phyloP scores from a whole-genome alignment of 2,888 invertebrate species.

The Chaetogeoica ovagalla region DNA sequence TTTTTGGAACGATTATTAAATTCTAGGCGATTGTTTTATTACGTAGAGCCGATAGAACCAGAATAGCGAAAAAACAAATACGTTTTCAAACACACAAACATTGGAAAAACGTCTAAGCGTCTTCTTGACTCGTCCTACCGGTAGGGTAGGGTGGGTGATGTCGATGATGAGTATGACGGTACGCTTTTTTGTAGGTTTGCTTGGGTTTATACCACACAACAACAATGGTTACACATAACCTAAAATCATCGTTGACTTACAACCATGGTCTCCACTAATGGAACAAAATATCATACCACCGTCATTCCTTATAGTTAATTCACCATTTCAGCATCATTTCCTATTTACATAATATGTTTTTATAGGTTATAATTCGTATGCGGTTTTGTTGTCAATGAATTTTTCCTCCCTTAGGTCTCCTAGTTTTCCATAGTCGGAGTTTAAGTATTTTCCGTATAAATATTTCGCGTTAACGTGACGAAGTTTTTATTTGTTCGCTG shows the following conservation, averaged over 20 bases:
- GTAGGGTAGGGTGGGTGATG: not conserved
- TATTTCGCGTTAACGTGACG: not conserved
- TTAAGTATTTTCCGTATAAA: not conserved
- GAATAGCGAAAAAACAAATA: not conserved
- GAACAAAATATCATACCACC: constrained; percentile 25
- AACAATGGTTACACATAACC: constrained; percentile 33
- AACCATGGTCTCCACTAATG: constrained; percentile 1
- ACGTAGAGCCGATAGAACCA: not conserved
- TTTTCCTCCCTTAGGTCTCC: not conserved
- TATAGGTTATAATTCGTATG: constrained; percentile 22
- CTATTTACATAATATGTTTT: not conserved
- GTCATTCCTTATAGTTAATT: no score
- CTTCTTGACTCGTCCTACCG: no score
- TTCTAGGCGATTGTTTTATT: not conserved
- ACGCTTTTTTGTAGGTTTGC: not conserved
- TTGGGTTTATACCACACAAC: constrained; percentile 23
- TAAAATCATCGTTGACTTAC: no score
- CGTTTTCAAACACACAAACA: not conserved
- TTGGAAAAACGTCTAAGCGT: not conserved
- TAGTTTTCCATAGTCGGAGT: not conserved
- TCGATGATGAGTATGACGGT: not conserved
- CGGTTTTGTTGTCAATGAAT: not conserved
- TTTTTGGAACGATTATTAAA: not conserved
- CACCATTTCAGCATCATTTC: not conserved
- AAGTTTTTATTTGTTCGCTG: not conserved